Conservation (phyloP, 2,888 invertebrate genomes). For the Sinhomidia bicolor region DNA sequence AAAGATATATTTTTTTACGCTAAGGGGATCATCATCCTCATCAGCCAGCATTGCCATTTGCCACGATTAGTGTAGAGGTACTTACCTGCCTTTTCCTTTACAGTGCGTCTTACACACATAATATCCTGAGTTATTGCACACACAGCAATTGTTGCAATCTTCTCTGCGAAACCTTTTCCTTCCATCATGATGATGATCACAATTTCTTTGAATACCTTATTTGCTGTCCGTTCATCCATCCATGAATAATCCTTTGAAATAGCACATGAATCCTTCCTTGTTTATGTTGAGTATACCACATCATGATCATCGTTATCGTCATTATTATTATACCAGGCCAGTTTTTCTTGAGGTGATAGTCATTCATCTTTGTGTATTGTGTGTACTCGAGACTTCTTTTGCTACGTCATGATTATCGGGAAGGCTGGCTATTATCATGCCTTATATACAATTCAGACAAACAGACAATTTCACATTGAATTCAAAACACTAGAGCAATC, state of each 20-base stretch:
- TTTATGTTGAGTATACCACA: conserved; percentile 6
- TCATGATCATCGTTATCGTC: background rate
- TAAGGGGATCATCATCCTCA: conserved; percentile 67
- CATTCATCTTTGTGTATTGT: conserved; percentile 34
- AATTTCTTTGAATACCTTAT: conserved; percentile 10
- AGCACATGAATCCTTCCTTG: background rate
- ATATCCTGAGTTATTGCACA: conserved; percentile 14
- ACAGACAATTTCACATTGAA: conserved; percentile 9
- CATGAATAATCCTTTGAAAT: conserved; percentile 52
- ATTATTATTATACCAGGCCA: conserved; percentile 41
- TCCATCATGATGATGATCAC: conserved; percentile 46
- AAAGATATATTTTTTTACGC: conserved; percentile 38
- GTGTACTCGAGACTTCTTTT: conserved; percentile 13
- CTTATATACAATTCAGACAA: conserved; percentile 16
- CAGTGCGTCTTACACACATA: background rate
- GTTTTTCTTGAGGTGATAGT: conserved; percentile 40
- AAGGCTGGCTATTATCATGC: conserved; percentile 33
- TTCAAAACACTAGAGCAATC: conserved; percentile 26
- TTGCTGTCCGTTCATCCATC: conserved; percentile 62
- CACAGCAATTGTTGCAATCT: conserved; percentile 41
- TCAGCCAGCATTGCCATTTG: conserved; percentile 35
- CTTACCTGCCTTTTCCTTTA: conserved; percentile 47
- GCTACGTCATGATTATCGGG: conserved; percentile 51
- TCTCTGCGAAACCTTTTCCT: conserved; percentile 48
- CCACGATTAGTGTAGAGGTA: conserved; percentile 30